These are phyloP conservation scores for Eretmocerus hayati DNA, from an alignment of 2,888 invertebrate genomes.

Conservation along the genomic window DNA sequence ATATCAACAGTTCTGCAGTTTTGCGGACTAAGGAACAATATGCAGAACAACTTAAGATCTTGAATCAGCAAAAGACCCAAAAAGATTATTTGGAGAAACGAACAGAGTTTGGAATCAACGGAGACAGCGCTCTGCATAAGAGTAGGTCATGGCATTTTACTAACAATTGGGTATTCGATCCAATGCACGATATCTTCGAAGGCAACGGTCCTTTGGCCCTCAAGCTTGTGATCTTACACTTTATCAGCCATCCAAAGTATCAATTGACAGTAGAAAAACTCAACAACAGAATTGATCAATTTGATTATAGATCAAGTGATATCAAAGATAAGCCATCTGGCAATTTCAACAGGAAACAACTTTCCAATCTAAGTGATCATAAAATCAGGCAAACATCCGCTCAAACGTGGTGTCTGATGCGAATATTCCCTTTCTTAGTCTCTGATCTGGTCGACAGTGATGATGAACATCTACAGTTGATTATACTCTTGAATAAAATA, in stretches of 20 bases:
- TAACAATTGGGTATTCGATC: slow-evolving; percentile 11
- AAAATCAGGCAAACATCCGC: slow-evolving; percentile 12
- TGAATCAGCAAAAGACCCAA: too few relatives aligned
- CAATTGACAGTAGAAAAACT: slow-evolving; percentile 5
- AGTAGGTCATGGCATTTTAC: slow-evolving; percentile 9
- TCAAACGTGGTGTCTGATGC: too few relatives aligned
- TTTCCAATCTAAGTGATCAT: slow-evolving; percentile 14
- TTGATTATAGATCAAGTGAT: slow-evolving; percentile 21
- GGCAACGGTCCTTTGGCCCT: slow-evolving; percentile 17
- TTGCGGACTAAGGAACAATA: not conserved
- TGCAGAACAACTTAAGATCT: not conserved
- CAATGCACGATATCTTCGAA: slow-evolving; percentile 19
- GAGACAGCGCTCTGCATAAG: slow-evolving; percentile 6
- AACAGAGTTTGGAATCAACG: slow-evolving; percentile 5
- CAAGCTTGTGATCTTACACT: slow-evolving; percentile 15
- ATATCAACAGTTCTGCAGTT: not conserved
- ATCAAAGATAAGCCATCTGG: slow-evolving; percentile 23
- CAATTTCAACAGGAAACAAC: slow-evolving; percentile 10
- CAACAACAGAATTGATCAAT: slow-evolving; percentile 16
- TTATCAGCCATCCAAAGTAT: slow-evolving; percentile 4
- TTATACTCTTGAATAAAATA: slow-evolving; percentile 15
- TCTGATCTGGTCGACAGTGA: slow-evolving; percentile 12
- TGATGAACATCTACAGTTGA: slow-evolving; percentile 13
- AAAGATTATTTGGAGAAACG: not conserved
- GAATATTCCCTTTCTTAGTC: slow-evolving; percentile 20